phyloP scores from a whole-genome alignment of 2,888 invertebrate genomes.

The Masnerella sp. region DNA sequence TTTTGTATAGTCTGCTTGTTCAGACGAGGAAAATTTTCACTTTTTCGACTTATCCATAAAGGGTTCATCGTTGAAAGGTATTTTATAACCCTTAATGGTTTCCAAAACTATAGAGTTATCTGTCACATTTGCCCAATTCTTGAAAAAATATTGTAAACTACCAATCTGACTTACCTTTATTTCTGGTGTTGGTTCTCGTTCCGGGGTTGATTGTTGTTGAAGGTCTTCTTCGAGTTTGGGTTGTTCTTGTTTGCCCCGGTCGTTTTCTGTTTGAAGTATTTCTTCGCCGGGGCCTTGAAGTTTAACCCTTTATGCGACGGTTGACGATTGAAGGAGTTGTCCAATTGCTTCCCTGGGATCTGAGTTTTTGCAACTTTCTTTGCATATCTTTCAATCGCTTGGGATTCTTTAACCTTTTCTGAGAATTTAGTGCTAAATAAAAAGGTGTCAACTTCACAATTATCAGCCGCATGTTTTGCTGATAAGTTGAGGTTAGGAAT shows the following conservation, averaged over 20 bases:
- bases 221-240: not conserved
- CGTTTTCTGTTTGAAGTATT: not conserved
- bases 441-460: not conserved
- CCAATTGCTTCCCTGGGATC: not conserved
- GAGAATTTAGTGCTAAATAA: conserved; percentile 1
- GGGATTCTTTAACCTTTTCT: not conserved
- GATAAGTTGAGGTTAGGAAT: conserved; percentile 6
- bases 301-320: not conserved
- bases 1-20: not conserved
- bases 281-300: conserved; percentile 3
- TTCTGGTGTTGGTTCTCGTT: not conserved
- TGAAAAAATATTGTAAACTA: not conserved
- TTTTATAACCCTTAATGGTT: conserved; percentile 1
- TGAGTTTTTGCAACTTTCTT: not conserved
- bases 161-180: not conserved
- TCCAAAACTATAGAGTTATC: not conserved
- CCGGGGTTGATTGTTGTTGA: not conserved
- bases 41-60: not conserved
- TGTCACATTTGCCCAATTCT: not conserved
- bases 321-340: not conserved
- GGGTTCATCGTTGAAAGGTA: not conserved
- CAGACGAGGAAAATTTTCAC: not conserved
- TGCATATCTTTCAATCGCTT: conserved; percentile 1
- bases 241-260: conserved; percentile 4
- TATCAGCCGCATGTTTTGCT: conserved; percentile 2